These are phyloP conservation scores for Dermatemys mawii DNA, from an alignment of 2,113 vertebrate genomes.

Conservation along the genomic window DNA sequence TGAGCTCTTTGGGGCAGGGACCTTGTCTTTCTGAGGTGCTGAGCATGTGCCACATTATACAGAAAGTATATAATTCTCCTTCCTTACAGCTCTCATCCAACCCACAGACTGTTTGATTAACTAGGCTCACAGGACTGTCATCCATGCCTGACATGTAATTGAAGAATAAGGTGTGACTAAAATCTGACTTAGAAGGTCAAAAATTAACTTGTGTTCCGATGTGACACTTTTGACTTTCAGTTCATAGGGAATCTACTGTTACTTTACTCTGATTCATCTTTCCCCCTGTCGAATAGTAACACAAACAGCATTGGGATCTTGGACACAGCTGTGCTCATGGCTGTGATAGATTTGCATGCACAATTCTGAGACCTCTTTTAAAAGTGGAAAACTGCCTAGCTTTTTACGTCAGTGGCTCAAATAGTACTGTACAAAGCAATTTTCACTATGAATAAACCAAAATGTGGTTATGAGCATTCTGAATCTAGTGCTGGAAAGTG, in stretches of 20 bases:
- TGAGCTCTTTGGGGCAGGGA: neutral
- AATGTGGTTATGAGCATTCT: slow-evolving; percentile 27
- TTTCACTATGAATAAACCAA: slow-evolving; percentile 7
- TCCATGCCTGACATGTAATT: neutral
- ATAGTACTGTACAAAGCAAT: neutral
- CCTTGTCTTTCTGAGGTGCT: neutral
- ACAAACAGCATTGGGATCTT: neutral
- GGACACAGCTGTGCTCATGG: neutral
- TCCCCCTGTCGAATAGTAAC: neutral
- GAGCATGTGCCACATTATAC: neutral
- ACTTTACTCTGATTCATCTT: neutral
- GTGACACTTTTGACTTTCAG: neutral
- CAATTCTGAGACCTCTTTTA: neutral
- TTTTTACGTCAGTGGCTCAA: neutral
- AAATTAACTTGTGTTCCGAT: slow-evolving; percentile 32
- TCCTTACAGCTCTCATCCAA: neutral
- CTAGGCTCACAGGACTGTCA: slow-evolving; percentile 26
- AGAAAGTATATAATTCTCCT: neutral
- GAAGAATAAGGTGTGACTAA: slow-evolving; percentile 33
- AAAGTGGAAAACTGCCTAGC: neutral
- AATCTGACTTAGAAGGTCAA: slow-evolving; percentile 37
- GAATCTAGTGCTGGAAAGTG: slow-evolving; percentile 8
- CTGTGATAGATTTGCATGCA: neutral
- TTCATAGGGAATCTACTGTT: neutral
- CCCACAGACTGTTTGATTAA: slow-evolving; percentile 46